phyloP scores from a whole-genome alignment of 2,797 vertebrate genomes.

The Pantherophis alleghaniensis region DNA sequence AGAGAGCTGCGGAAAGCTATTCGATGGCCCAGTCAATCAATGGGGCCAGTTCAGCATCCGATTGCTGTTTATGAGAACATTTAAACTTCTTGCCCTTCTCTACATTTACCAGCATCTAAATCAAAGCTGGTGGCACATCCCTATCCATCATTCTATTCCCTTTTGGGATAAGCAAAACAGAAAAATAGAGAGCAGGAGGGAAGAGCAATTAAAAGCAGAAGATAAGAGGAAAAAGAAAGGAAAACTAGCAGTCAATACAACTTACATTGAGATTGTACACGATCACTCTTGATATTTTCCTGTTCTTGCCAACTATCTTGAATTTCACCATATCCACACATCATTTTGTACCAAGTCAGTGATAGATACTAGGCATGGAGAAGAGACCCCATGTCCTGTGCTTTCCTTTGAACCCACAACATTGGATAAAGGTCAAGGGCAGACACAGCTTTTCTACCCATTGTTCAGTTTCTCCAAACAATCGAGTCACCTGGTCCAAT shows the following conservation, averaged over 20 bases:
- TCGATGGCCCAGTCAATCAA: too few relatives aligned
- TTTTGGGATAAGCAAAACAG: background rate
- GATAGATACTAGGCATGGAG: background rate
- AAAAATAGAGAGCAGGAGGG: background rate
- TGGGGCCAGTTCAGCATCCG: background rate
- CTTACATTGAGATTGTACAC: background rate
- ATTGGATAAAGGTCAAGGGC: background rate
- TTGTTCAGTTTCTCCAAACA: background rate
- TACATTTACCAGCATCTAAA: background rate
- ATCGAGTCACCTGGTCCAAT: too few relatives aligned
- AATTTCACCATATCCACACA: background rate
- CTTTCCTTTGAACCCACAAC: background rate
- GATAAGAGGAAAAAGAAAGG: background rate
- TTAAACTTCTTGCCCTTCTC: background rate
- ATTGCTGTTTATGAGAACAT: background rate
- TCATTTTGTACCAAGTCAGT: background rate
- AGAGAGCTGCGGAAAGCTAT: background rate
- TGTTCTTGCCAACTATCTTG: background rate
- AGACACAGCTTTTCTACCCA: background rate
- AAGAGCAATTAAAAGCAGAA: too few relatives aligned
- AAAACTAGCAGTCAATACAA: background rate
- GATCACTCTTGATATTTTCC: background rate
- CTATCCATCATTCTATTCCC: background rate
- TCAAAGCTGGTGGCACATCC: background rate
- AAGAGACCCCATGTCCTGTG: background rate